Evolutionary conservation across 2,888 invertebrate species (phyloP), one percentile per base, ranked within the genome.

Genomic region (Dynastes grantii): DNA sequence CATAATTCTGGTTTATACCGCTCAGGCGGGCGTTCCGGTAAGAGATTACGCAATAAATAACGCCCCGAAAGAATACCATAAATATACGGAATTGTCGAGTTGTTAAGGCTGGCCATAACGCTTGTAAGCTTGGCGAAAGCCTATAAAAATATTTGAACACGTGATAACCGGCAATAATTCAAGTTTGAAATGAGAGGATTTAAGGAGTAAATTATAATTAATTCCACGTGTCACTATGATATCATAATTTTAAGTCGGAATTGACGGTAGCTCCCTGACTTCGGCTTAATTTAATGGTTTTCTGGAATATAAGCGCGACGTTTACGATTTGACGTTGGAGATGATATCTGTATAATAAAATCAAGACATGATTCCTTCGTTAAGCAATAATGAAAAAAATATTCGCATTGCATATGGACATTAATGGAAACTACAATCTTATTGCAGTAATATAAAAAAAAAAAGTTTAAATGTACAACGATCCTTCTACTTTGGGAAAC

Each of bases 21-120:
- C 58, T 16, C 40, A 58, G 22, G 22, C 16, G 27, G 29, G 37
- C n/a, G 32, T 37, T 55, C 51, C 76, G 76, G 55, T 67, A 53
- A 65, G 67, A 65, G 76, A 76, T 65, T 76, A 55, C 65, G 55
- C 55, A 55, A 76, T 76, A 76, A 76, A 76, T 76, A 65, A 76
- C 16, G 55, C 22, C 65, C 65, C 6, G 73, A 73, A 73, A 73
- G 37, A 58, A 73, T 58, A 71, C n/a, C 55, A 73, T 58, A 58
- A 73, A 73, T 73, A 73, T 58, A 37, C 53, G 29, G 53, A 53
- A 70, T 29, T 32, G 70, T 55, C 53, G 51, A 16, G n/a, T 61
- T 9, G 55, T 58, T 61, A 51, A n/a, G 37, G 16, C 13, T 27
- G 51, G 51, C 8, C 11, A 9, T 65, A 65, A 37, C 32, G 76